phyloP scores from a whole-genome alignment of 2,888 invertebrate species.

The Drosophila putrida region DNA sequence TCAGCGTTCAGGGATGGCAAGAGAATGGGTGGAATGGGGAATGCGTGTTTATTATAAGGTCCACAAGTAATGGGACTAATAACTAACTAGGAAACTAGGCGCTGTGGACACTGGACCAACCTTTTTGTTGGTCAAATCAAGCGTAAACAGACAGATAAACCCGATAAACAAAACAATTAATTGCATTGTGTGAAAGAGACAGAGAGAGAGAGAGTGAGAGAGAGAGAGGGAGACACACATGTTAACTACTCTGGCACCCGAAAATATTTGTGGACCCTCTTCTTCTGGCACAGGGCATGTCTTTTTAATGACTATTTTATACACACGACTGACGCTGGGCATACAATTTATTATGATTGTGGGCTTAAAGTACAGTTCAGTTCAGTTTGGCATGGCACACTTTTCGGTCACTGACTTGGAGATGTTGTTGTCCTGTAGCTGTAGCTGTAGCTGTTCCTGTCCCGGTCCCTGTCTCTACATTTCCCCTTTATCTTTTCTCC shows the following conservation, averaged over 20 bases:
- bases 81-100: conserved; percentile 41
- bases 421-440: too few species aligned
- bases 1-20: not conserved
- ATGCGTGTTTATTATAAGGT: conserved; percentile 13
- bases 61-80: conserved; percentile 59
- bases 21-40: too few species aligned
- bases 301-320: conserved; percentile 79
- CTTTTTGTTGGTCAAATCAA: conserved; percentile 71
- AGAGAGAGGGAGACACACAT: conserved; percentile 13
- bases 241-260: not conserved
- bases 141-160: conserved; percentile 78
- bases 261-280: not conserved
- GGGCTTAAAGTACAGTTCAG: conserved; percentile 33
- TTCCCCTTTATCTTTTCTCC: not conserved
- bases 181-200: conserved; percentile 59
- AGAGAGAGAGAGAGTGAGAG: not conserved
- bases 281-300: conserved; percentile 36
- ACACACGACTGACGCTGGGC: conserved; percentile 71
- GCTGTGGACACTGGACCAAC: conserved; percentile 19
- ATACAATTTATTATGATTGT: conserved; percentile 72
- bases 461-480: too few species aligned
- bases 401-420: conserved; percentile 66
- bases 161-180: conserved; percentile 79
- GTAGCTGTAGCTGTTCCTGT: too few species aligned
- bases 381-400: conserved; percentile 33